These are phyloP conservation scores for Nothocercus nigrocapillus DNA, from an alignment of 2,113 vertebrate species.

Conservation along the genomic window DNA sequence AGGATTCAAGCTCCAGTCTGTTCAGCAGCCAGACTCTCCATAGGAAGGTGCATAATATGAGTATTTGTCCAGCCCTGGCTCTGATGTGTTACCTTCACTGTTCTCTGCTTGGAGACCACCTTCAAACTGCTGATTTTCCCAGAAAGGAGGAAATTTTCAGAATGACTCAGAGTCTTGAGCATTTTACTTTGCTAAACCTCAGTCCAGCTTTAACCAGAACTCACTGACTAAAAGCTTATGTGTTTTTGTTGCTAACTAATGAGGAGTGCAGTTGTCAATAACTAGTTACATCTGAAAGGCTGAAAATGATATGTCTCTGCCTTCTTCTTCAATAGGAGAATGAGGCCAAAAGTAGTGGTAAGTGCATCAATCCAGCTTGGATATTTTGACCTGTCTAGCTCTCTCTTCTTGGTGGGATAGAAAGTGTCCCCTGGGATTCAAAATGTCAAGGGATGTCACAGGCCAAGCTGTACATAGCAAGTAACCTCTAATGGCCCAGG, in stretches of 20 bases:
- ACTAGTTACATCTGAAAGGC: background rate
- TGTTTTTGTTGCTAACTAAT: slow-evolving; percentile 45
- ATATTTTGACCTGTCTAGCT: background rate
- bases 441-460: background rate
- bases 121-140: slow-evolving; percentile 35
- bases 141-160: slow-evolving; percentile 16
- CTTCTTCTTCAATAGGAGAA: background rate
- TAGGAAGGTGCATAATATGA: slow-evolving; percentile 24
- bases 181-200: background rate
- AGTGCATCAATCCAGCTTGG: background rate
- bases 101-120: background rate
- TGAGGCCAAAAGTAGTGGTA: background rate
- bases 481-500: background rate
- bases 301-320: slow-evolving; percentile 26
- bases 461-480: background rate
- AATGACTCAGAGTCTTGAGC: background rate
- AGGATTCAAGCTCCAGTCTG: slow-evolving; percentile 47
- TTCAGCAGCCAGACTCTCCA: slow-evolving; percentile 47
- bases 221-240: background rate
- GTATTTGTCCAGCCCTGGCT: slow-evolving; percentile 33
- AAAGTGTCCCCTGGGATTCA: background rate
- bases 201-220: background rate
- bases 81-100: background rate
- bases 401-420: background rate
- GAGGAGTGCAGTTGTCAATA: slow-evolving; percentile 34